phyloP scores from a whole-genome alignment of 2,888 invertebrate genomes.

The Ectobius pallidus region DNA sequence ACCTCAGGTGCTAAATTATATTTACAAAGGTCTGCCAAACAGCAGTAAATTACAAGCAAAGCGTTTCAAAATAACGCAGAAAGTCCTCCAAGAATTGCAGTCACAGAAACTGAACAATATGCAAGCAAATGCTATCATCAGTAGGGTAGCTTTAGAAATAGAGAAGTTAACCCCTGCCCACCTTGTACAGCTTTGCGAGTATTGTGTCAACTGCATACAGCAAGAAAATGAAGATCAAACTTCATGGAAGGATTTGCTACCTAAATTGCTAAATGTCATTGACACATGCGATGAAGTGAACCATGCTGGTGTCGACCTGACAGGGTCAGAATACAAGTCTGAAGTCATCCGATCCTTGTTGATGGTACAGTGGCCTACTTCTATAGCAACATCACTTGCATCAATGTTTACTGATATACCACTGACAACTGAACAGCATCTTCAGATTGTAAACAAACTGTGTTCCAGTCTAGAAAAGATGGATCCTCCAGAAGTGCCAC shows the following conservation, averaged over 20 bases:
- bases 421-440: conserved; percentile 64
- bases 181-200: conserved; percentile 11
- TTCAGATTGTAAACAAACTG: conserved; percentile 66
- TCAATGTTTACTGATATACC: conserved; percentile 71
- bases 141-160: neutral
- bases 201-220: conserved; percentile 16
- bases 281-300: conserved; percentile 60
- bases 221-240: conserved; percentile 10
- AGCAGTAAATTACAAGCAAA: conserved; percentile 49
- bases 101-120: neutral
- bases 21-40: conserved; percentile 50
- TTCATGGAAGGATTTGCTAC: conserved; percentile 73
- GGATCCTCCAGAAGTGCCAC: conserved; percentile 67
- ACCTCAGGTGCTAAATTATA: conserved; percentile 49
- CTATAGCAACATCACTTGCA: conserved; percentile 65
- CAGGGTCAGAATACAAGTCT: conserved; percentile 65
- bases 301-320: conserved; percentile 64
- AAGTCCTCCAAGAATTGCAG: neutral
- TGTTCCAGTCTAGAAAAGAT: conserved; percentile 64
- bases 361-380: conserved; percentile 64
- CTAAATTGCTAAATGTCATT: conserved; percentile 64
- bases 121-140: conserved; percentile 2
- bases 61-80: conserved; percentile 48
- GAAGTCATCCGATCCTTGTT: conserved; percentile 66
- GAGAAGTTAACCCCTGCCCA: conserved; percentile 16